Evolutionary conservation across 2,113 vertebrate species (phyloP), one percentile per base, ranked within the genome.

Genomic region (Vimba vimba): DNA sequence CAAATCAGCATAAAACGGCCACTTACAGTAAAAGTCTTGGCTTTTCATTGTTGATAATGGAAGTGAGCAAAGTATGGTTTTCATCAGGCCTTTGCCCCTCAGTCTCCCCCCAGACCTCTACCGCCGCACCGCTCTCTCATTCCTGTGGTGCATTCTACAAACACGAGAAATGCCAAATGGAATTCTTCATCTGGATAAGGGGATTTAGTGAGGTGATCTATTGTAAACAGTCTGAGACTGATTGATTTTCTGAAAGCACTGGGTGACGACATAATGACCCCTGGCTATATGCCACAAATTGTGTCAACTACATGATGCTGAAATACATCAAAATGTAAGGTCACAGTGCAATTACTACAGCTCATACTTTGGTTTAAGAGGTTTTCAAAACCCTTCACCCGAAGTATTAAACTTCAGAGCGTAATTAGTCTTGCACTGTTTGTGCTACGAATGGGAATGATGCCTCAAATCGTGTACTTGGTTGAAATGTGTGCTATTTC

Each of bases 321-420:
- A 87, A 87, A 79, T 78, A 83, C 69, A 69, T 88, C 83, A 85
- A 84, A 69, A 66, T 59, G 45, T 88, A 86, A 89, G 88, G 87
- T 87, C 84, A 85, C 27, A 33, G 6, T 30, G 50, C 45, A 52
- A 17, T 17, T 52, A 47, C 36, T 25, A 25, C 73, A 75, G 73
- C 43, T 45, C 10, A 25, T 75, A 8, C 25, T 76, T 74, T 76
- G 45, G 74, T 76, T 52, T 19, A 52, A 5, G 6, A 45, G 43
- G 74, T 50, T 52, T 77, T 77, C 9, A 55, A 33, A 77, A 77
- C 75, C 75, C 27, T 12, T 77, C 50, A 77, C 47, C 15, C 9
- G 33, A 55, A 33, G 30, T 55, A 77, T 55, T 52, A 30, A 21
- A 77, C 17, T 27, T 19, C 1, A 4, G 17, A 21, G 47, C 1